Evolutionary conservation across 2,888 invertebrate genomes (phyloP).

Genomic region (Erebia epiphron): DNA sequence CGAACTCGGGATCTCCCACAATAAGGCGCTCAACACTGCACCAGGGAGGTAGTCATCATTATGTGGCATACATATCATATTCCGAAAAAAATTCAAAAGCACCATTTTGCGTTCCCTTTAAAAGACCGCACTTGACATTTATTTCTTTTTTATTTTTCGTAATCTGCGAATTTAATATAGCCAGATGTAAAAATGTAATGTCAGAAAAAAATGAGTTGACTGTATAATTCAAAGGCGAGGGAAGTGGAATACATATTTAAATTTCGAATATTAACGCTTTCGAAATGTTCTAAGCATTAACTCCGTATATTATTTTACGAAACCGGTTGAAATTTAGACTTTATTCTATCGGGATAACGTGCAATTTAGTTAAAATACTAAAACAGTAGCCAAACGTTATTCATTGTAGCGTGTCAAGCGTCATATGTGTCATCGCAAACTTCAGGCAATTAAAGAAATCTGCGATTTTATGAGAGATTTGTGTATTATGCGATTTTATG

Average conservation of each 20-base stretch:
- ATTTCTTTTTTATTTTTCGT: constrained; percentile 71
- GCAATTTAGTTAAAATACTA: constrained; percentile 43
- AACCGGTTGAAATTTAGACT: constrained; percentile 38
- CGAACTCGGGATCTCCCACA: too few relatives aligned
- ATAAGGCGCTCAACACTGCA: too few relatives aligned
- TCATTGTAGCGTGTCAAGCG: constrained; percentile 55
- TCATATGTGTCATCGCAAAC: constrained; percentile 61
- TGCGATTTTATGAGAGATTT: constrained; percentile 46
- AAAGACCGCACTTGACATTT: constrained; percentile 66
- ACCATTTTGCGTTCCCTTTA: constrained; percentile 46
- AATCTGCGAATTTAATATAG: constrained; percentile 73
- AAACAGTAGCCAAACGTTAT: constrained; percentile 50
- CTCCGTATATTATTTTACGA: constrained; percentile 29
- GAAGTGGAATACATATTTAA: constrained; percentile 59
- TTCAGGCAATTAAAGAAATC: constrained; percentile 41
- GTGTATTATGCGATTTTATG: neutral
- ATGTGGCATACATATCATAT: constrained; percentile 53
- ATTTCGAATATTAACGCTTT: constrained; percentile 56
- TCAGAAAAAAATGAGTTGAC: constrained; percentile 53
- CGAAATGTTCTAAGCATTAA: constrained; percentile 41
- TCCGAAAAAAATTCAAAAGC: constrained; percentile 47
- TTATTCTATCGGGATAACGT: constrained; percentile 44
- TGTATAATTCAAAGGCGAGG: constrained; percentile 62
- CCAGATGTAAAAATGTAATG: constrained; percentile 63
- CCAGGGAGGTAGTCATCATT: constrained; percentile 46